Conservation (phyloP, 2,888 invertebrate species). For the Cynaeus angustus region DNA sequence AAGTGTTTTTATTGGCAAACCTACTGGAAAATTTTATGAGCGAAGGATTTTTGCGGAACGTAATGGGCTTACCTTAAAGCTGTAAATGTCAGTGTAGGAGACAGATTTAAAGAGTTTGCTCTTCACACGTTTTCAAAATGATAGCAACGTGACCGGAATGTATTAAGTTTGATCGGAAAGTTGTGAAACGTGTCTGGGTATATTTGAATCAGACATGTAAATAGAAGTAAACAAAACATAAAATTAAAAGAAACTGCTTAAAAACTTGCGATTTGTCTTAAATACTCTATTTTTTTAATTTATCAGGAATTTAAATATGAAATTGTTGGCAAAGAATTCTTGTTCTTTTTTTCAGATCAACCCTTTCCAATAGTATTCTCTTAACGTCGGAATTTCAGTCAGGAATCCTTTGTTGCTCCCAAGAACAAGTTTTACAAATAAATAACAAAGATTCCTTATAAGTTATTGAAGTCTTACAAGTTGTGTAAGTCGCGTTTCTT, state of each 20-base stretch:
- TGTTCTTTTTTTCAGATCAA: background rate
- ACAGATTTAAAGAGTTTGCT: constrained; percentile 8
- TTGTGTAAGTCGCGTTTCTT: constrained; percentile 42
- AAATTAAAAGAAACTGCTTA: no score
- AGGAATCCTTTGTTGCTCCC: constrained; percentile 12
- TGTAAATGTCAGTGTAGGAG: constrained; percentile 16
- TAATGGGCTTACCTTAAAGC: constrained; percentile 5
- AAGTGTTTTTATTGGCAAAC: constrained; percentile 14
- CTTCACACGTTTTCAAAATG: constrained; percentile 5
- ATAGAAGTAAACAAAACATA: no score
- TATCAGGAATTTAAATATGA: no score
- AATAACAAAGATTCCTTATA: constrained; percentile 39
- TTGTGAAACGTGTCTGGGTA: no score
- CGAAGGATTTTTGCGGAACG: background rate
- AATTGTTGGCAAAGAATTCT: background rate
- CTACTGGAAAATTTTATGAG: constrained; percentile 17
- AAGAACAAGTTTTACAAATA: constrained; percentile 26
- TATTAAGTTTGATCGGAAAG: no score
- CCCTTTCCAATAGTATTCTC: constrained; percentile 1
- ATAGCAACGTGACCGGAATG: background rate
- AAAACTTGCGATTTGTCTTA: no score
- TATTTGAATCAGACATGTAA: no score
- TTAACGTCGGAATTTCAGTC: constrained; percentile 6
- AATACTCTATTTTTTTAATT: no score
- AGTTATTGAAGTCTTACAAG: constrained; percentile 41